Percentiles rank a stretch among this genome's conserved stretches.
These are phyloP conservation scores for Cygnus olor DNA, from an alignment of 2,797 vertebrate genomes.

Conservation along the genomic window DNA sequence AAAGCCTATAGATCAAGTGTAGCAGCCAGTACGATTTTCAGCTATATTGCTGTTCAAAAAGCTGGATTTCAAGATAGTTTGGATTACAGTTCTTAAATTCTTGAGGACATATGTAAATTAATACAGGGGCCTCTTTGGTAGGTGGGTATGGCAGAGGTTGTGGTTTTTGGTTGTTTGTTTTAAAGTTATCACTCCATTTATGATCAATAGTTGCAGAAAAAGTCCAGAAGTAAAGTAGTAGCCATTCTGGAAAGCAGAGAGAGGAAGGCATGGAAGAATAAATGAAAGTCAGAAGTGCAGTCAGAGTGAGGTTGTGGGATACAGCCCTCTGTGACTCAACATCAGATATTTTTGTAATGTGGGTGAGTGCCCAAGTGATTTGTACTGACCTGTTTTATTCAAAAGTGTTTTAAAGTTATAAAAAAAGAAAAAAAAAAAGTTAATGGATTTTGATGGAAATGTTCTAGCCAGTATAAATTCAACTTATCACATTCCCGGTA, in stretches of 20 bases:
- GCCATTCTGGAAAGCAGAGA: neutral
- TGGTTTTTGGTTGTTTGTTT: neutral
- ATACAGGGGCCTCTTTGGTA: neutral
- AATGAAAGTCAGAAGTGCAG: slow-evolving; percentile 2
- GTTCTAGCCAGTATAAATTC: neutral
- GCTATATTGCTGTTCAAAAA: neutral
- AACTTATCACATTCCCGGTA: neutral
- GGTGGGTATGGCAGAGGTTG: neutral
- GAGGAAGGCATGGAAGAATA: neutral
- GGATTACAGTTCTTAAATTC: neutral
- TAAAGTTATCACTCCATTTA: neutral
- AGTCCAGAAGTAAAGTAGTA: neutral
- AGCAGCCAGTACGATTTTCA: neutral
- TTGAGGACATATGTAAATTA: neutral
- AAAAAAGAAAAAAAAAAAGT: neutral
- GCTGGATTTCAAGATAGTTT: neutral
- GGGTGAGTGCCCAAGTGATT: slow-evolving; percentile 64
- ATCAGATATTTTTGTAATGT: slow-evolving; percentile 62
- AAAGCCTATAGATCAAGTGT: neutral
- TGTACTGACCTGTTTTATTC: slow-evolving; percentile 53
- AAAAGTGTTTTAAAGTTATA: slow-evolving; percentile 16
- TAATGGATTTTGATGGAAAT: slow-evolving; percentile 46
- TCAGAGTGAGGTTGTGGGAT: neutral
- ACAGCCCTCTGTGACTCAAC: slow-evolving; percentile 32
- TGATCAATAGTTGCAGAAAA: neutral